Conservation (phyloP, 2,888 invertebrate genomes). For the Ornithoptera alexandrae region DNA sequence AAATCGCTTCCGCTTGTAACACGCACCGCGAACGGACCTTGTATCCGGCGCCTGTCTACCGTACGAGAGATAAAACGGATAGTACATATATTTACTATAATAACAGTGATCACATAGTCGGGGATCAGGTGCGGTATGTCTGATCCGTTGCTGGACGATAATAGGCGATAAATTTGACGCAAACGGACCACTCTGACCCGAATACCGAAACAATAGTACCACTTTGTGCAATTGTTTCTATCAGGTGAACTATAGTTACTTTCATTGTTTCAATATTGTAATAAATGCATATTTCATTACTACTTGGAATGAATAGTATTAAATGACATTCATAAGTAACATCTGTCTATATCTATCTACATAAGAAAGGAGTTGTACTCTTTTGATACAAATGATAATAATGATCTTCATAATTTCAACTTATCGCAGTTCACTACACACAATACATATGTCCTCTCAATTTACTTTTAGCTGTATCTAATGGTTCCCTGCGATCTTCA, state of each 20-base stretch:
- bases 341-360: too few relatives aligned
- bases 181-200: slow-evolving; percentile 38
- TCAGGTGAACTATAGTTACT: slow-evolving; percentile 16
- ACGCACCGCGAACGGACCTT: slow-evolving; percentile 19
- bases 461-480: too few relatives aligned
- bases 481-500: too few relatives aligned
- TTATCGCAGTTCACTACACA: too few relatives aligned
- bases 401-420: too few relatives aligned
- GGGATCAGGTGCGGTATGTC: slow-evolving; percentile 45
- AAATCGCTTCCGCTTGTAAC: slow-evolving; percentile 23
- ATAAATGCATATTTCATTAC: background rate
- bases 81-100: slow-evolving; percentile 60
- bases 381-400: too few relatives aligned
- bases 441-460: too few relatives aligned
- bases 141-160: slow-evolving; percentile 34
- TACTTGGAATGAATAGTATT: too few relatives aligned
- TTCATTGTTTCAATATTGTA: slow-evolving; percentile 8
- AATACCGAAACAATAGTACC: slow-evolving; percentile 17
- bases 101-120: slow-evolving; percentile 52
- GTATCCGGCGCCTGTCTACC: slow-evolving; percentile 43
- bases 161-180: slow-evolving; percentile 29
- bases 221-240: slow-evolving; percentile 17
- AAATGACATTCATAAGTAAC: too few relatives aligned
- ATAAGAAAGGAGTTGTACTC: too few relatives aligned
- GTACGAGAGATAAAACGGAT: slow-evolving; percentile 44